Evolutionary conservation across 2,888 invertebrate species (phyloP).

Genomic region (Drosophila longiperda): DNA sequence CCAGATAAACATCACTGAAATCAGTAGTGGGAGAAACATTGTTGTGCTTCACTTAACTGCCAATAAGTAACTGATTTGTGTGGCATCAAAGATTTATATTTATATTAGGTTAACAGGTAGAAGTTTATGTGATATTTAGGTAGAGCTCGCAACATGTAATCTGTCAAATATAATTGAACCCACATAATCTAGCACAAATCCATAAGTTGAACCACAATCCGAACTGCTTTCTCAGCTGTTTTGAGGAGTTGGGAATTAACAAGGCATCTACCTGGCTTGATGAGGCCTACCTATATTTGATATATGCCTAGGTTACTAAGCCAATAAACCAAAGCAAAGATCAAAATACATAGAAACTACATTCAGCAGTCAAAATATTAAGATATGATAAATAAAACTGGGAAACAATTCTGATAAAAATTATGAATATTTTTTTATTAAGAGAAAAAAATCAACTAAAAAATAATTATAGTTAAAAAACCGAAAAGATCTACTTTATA

Average conservation of each 20-base stretch:
- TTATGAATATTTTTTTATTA: background rate
- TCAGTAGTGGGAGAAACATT: conserved; percentile 8
- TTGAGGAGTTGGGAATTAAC: background rate
- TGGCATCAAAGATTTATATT: background rate
- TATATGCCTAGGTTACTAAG: background rate
- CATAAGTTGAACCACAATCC: background rate
- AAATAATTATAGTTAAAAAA: background rate
- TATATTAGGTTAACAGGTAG: conserved; percentile 62
- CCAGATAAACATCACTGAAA: conserved; percentile 5
- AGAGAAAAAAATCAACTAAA: background rate
- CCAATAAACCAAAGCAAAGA: background rate
- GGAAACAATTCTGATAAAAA: background rate
- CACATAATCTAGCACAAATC: background rate
- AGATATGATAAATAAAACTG: background rate
- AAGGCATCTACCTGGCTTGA: background rate
- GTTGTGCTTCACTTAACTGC: background rate
- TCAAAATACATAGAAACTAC: background rate
- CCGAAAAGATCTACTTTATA: background rate
- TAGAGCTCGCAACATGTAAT: background rate
- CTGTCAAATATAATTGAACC: background rate
- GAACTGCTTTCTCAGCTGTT: background rate
- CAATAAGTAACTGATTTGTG: conserved; percentile 36
- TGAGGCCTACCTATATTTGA: background rate
- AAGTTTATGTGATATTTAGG: background rate
- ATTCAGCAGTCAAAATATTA: background rate